These are phyloP conservation scores for Delichon dasypus DNA, from an alignment of 2,797 vertebrate genomes.

Conservation along the genomic window DNA sequence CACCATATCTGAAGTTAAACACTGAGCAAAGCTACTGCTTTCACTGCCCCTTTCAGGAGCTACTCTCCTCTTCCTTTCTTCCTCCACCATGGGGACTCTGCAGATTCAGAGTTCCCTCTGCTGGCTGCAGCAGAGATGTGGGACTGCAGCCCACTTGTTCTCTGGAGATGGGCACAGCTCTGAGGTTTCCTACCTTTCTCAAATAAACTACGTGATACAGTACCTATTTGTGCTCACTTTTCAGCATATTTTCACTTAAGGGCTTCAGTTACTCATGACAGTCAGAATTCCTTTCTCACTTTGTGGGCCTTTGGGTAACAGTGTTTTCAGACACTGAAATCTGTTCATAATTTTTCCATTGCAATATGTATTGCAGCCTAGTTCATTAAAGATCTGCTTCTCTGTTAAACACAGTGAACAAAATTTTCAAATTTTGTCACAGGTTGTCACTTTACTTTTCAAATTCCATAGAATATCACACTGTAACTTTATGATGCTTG, in stretches of 20 bases:
- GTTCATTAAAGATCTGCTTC: not conserved
- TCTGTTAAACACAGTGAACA: not conserved
- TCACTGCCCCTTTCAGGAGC: not conserved
- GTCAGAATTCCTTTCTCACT: not conserved
- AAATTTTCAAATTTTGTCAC: not conserved
- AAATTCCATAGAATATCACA: not conserved
- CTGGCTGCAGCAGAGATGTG: not conserved
- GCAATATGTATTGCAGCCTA: not conserved
- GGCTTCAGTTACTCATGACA: not conserved
- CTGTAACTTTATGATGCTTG: not conserved
- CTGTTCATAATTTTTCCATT: not conserved
- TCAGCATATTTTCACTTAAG: not conserved
- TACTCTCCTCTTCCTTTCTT: not conserved
- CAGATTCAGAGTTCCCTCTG: constrained; percentile 41
- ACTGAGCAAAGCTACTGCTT: not conserved
- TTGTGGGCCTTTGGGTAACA: not conserved
- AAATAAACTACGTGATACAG: not conserved
- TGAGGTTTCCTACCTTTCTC: not conserved
- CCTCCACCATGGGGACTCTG: not conserved
- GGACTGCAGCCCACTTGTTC: not conserved
- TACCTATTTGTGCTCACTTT: not conserved
- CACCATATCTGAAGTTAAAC: rapidly evolving
- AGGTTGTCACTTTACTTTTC: not conserved
- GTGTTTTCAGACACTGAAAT: not conserved
- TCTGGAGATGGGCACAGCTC: not conserved